Conservation (phyloP, 2,113 vertebrate species). For the Benthochromis sp. region DNA sequence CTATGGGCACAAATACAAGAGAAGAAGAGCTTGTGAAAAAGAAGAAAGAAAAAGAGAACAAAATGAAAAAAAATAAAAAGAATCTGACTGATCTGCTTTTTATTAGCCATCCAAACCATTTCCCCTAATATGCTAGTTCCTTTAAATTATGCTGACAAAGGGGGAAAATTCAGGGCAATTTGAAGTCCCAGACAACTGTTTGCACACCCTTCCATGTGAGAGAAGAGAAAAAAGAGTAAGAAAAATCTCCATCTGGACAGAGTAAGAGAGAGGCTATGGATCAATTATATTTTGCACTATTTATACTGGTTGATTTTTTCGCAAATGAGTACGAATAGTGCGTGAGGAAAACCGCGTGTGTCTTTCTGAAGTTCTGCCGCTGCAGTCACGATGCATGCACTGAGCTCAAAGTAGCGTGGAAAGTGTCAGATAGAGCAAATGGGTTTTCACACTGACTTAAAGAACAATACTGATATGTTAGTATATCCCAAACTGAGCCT, state of each 20-base stretch:
- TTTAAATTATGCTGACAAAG: constrained; percentile 72
- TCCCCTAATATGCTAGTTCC: constrained; percentile 62
- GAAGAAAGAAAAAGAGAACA: not conserved
- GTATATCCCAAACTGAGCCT: not conserved
- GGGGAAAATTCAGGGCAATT: constrained; percentile 60
- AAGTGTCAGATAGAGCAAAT: not conserved
- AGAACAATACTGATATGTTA: not conserved
- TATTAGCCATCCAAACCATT: constrained; percentile 70
- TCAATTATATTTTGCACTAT: constrained; percentile 14
- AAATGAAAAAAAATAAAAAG: not conserved
- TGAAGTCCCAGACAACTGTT: constrained; percentile 57
- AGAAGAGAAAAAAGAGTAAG: not conserved
- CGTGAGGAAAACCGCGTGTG: not conserved
- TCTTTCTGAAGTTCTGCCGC: not conserved
- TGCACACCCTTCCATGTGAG: constrained; percentile 33
- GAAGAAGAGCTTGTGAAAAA: constrained; percentile 7
- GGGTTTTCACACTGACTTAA: not conserved
- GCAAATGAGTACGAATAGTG: not conserved
- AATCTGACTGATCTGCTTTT: constrained; percentile 69
- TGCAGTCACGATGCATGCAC: not conserved
- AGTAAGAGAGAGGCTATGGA: not conserved
- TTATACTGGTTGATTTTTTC: not conserved
- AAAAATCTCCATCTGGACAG: constrained; percentile 13
- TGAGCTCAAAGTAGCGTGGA: not conserved
- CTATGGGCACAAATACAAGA: not conserved